Conservation (phyloP, 2,113 vertebrate genomes). For the Alectura lathami region DNA sequence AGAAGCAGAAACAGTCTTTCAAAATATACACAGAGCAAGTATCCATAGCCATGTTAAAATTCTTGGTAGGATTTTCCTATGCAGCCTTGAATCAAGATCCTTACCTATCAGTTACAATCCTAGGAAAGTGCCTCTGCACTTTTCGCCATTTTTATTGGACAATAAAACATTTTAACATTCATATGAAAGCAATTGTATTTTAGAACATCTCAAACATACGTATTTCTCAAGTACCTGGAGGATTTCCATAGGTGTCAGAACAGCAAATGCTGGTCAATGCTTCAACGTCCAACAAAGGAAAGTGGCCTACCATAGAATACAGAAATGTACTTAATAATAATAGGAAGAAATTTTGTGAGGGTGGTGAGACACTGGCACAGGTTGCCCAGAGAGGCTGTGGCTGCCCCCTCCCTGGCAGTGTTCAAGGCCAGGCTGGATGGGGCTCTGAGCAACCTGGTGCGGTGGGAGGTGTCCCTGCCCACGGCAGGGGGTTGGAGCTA, state of each 20-base stretch:
- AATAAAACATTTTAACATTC: neutral
- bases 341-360: too few species aligned
- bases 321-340: neutral
- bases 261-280: neutral
- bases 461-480: too few species aligned
- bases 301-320: neutral
- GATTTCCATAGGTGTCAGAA: neutral
- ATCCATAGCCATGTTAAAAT: neutral
- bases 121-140: neutral
- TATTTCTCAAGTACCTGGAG: neutral
- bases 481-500: too few species aligned
- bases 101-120: neutral
- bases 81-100: neutral
- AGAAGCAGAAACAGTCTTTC: neutral
- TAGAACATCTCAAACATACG: neutral
- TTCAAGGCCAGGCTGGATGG: too few species aligned
- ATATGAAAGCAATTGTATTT: neutral
- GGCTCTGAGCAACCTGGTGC: too few species aligned
- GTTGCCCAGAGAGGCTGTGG: too few species aligned
- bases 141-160: neutral
- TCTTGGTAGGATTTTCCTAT: neutral
- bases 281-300: accelerated
- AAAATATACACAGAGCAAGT: neutral
- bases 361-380: too few species aligned
- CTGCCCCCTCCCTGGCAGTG: too few species aligned